Percentiles rank a stretch among this genome's conserved stretches.
These are phyloP conservation scores for Callimico goeldii DNA, from an alignment of 2,797 vertebrate species.

Conservation along the genomic window DNA sequence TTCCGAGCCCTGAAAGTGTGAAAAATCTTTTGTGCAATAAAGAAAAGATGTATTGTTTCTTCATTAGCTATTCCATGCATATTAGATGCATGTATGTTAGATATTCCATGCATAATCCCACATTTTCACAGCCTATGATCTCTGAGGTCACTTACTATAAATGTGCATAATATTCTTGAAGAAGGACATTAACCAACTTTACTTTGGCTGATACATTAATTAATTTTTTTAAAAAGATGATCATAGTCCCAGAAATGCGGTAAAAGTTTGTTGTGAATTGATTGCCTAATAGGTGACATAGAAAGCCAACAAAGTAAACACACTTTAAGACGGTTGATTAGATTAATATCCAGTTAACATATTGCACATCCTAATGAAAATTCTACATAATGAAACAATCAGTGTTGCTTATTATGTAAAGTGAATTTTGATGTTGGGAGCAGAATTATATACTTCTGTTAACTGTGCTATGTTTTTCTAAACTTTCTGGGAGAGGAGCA, in stretches of 20 bases:
- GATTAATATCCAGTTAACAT: not conserved
- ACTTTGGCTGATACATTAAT: not conserved
- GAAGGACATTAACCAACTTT: not conserved
- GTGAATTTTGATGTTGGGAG: not conserved
- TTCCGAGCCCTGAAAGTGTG: not conserved
- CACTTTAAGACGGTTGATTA: not conserved
- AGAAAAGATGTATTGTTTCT: not conserved
- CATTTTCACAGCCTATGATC: not conserved
- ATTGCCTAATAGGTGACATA: not conserved
- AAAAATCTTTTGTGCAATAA: not conserved
- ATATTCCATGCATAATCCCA: not conserved
- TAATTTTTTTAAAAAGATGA: not conserved
- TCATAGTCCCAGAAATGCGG: not conserved
- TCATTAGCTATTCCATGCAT: not conserved
- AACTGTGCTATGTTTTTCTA: not conserved
- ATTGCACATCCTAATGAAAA: not conserved
- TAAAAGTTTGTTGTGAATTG: conserved; percentile 7
- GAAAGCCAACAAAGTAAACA: not conserved
- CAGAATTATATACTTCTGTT: not conserved
- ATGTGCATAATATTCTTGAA: not conserved
- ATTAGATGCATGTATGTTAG: not conserved
- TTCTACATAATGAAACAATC: not conserved
- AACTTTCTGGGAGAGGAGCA: not conserved
- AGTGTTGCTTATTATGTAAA: not conserved
- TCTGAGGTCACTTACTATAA: not conserved